Evolutionary conservation across 2,797 vertebrate species (phyloP).

Genomic region (Clarias fuscus): DNA sequence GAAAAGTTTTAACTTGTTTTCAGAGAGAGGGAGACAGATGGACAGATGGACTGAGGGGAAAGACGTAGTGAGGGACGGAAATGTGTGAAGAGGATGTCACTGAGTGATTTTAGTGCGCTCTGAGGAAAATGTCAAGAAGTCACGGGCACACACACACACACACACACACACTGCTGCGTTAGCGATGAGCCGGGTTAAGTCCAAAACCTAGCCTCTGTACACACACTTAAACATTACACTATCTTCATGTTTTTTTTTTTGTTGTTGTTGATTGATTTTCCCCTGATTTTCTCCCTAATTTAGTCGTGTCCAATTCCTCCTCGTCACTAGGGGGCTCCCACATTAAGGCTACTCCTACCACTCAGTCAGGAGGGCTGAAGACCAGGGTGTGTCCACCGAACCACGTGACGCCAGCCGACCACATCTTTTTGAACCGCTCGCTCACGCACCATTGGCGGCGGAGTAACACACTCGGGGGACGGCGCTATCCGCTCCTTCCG

Average conservation of each 20-base stretch:
- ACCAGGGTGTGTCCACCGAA: too few species aligned
- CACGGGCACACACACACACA: neutral
- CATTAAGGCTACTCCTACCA: too few species aligned
- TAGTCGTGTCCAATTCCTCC: too few species aligned
- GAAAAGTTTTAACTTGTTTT: conserved; percentile 23
- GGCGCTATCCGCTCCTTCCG: too few species aligned
- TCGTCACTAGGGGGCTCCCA: too few species aligned
- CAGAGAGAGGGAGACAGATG: neutral
- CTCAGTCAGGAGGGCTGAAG: too few species aligned
- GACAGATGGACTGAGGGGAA: neutral
- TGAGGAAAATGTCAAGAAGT: conserved; percentile 1
- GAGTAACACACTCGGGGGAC: too few species aligned
- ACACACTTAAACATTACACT: neutral
- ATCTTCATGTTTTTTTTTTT: neutral
- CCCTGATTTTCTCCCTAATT: too few species aligned
- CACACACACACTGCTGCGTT: neutral
- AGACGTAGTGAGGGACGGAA: neutral
- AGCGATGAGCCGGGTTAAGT: neutral
- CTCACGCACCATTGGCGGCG: too few species aligned
- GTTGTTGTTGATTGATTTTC: too few species aligned
- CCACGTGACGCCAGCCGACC: too few species aligned
- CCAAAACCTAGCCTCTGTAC: neutral
- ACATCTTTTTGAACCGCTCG: too few species aligned
- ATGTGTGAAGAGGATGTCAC: conserved; percentile 10
- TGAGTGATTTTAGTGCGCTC: conserved; percentile 16